A percentile compares a stretch with the other conserved stretches of the same genome.
Evolutionary conservation across 2,888 invertebrate genomes (phyloP).

Genomic region (Zygogramma bicolorata): DNA sequence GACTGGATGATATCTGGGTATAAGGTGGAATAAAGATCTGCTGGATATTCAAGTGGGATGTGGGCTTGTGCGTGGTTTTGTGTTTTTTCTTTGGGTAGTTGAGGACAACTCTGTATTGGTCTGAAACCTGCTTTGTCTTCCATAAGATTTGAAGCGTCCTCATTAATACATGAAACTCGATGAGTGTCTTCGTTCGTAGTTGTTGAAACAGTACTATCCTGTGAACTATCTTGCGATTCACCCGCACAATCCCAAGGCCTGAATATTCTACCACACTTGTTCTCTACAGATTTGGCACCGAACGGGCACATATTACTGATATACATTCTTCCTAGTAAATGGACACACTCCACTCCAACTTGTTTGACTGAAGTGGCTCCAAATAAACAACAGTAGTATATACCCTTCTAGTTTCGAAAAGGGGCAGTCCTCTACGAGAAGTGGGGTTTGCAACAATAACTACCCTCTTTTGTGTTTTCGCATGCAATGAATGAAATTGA

Average conservation of each 20-base stretch:
- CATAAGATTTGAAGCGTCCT: not conserved
- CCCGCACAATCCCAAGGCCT: slow-evolving; percentile 55
- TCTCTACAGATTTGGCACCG: slow-evolving; percentile 40
- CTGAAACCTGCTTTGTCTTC: slow-evolving; percentile 41
- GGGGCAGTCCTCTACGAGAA: slow-evolving; percentile 62
- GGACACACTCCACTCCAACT: slow-evolving; percentile 32
- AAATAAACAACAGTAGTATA: slow-evolving; percentile 62
- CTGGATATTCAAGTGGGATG: slow-evolving; percentile 42
- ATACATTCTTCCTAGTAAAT: slow-evolving; percentile 42
- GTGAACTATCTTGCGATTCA: slow-evolving; percentile 55
- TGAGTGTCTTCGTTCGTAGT: slow-evolving; percentile 64
- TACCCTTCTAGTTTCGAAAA: slow-evolving; percentile 52
- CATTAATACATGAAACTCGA: not conserved
- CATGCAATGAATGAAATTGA: slow-evolving; percentile 64
- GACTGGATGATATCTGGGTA: slow-evolving; percentile 47
- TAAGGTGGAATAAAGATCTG: slow-evolving; percentile 41
- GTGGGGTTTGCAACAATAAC: slow-evolving; percentile 66
- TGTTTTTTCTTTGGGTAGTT: not conserved
- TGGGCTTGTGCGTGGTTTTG: not conserved
- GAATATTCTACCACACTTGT: slow-evolving; percentile 54
- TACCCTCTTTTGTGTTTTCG: slow-evolving; percentile 62
- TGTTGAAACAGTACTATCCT: slow-evolving; percentile 73
- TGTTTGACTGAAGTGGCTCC: slow-evolving; percentile 61
- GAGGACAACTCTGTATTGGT: slow-evolving; percentile 26
- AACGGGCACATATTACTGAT: slow-evolving; percentile 43